phyloP scores from a whole-genome alignment of 2,113 vertebrate species.

The Gadus chalcogrammus region DNA sequence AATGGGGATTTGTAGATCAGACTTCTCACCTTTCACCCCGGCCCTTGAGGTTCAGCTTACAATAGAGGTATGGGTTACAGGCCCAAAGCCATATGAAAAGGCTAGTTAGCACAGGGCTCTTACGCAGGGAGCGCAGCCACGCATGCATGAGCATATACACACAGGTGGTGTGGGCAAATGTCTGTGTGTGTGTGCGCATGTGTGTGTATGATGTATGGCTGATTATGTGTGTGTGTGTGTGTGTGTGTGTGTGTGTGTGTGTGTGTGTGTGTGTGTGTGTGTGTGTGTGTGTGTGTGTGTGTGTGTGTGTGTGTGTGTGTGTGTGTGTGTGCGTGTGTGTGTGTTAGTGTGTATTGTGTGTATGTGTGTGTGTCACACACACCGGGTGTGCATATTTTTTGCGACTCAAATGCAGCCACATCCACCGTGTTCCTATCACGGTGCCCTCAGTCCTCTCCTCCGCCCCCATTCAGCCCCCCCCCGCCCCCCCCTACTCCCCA shows the following conservation, averaged over 20 bases:
- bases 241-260: conserved; percentile 7
- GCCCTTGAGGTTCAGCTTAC: conserved; percentile 51
- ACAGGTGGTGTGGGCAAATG: not conserved
- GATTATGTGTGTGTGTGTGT: conserved; percentile 6
- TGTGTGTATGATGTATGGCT: conserved; percentile 3
- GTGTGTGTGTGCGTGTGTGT: not conserved
- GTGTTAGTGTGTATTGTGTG: conserved; percentile 5
- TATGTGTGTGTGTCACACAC: conserved; percentile 4
- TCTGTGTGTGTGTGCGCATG: not conserved
- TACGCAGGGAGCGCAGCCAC: conserved; percentile 30
- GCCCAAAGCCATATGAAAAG: conserved; percentile 61
- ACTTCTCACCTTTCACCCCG: conserved; percentile 56
- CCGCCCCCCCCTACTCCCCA: too few relatives aligned
- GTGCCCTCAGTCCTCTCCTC: conserved; percentile 7
- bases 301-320: conserved; percentile 4
- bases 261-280: not conserved
- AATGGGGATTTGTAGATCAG: conserved; percentile 59
- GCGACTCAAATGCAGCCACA: conserved; percentile 1
- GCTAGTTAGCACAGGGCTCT: conserved; percentile 30
- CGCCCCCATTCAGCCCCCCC: conserved; percentile 8
- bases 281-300: conserved; percentile 11
- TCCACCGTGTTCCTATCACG: conserved; percentile 17
- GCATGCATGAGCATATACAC: conserved; percentile 18
- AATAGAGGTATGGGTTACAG: conserved; percentile 57
- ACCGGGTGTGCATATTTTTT: conserved; percentile 8